Evolutionary conservation across 2,797 vertebrate genomes (phyloP), one percentile per base, ranked within the genome.

Genomic region (Eutrigla gurnardus): DNA sequence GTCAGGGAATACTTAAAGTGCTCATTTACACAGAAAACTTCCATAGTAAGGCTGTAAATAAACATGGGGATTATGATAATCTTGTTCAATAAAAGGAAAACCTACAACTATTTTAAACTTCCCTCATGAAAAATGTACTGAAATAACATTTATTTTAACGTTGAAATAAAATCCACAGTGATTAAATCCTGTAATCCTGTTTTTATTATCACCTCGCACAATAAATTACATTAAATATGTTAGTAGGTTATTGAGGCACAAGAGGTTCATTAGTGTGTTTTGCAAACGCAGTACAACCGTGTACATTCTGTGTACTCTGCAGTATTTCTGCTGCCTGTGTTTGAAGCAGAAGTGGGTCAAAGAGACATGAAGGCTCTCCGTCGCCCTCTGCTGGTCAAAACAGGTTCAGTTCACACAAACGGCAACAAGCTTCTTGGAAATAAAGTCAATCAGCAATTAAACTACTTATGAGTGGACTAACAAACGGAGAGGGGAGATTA

Each of bases 301-400:
- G 49, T 15, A 42, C 62, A 46, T 33, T 62, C 65, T 57, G 46
- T 58, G 64, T 15, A 12, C 15, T 60, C 8, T 66, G 43, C 32
- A 33, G 72, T 3, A 1, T 47, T 25, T 25, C 25, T 25, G 25
- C 25, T 25, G 25, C 25, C 25, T 25, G 25, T 43, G 43, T 5
- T 0, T 18, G 50, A 49, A 12, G 18, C 17, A 42, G 11, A 60
- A 63, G 47, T 33, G 60, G 70, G 59, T 70, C 57, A 68, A n/a
- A 12, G 35, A 42, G 3, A 60, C 47, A 32, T 13, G 67, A 73
- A 89, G 88, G 80, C 76, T 64, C 80, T 14, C 11, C 32, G 60
- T 36, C 74, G 82, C 81, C 83, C 88, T 67, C 93, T 83, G 80
- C 75, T 91, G 93, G 69, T 4, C 13, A 37, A 9, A n/a, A 50